phyloP scores from a whole-genome alignment of 2,797 vertebrate species.

The Pangasius larnaudii region DNA sequence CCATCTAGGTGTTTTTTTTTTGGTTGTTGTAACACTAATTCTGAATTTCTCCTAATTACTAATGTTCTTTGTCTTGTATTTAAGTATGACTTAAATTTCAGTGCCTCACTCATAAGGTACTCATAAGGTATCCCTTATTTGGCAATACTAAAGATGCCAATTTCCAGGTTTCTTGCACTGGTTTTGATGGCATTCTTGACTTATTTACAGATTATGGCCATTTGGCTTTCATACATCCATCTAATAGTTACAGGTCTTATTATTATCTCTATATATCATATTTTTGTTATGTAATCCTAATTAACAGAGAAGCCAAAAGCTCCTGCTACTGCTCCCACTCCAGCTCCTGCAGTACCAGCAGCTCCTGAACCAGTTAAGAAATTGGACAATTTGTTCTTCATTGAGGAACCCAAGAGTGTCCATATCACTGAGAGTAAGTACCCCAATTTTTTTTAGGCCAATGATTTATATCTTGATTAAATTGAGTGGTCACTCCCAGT shows the following conservation, averaged over 20 bases:
- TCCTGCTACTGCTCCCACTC: slow-evolving; percentile 52
- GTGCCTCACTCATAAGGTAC: neutral
- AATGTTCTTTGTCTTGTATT: neutral
- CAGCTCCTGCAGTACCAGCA: slow-evolving; percentile 77
- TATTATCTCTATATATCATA: neutral
- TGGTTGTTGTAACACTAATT: neutral
- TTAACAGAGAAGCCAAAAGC: slow-evolving; percentile 83
- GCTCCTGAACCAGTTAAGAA: slow-evolving; percentile 76
- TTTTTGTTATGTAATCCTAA: slow-evolving; percentile 35
- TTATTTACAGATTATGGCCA: neutral
- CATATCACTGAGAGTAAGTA: slow-evolving; percentile 90
- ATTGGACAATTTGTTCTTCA: slow-evolving; percentile 85
- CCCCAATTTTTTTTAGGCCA: neutral
- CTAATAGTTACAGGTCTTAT: neutral
- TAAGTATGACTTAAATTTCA: neutral
- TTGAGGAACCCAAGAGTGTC: slow-evolving; percentile 86
- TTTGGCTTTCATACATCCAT: neutral
- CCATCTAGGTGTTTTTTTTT: neutral
- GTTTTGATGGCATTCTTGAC: slow-evolving; percentile 11
- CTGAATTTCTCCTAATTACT: no score
- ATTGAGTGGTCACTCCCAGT: neutral
- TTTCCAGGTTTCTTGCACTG: neutral
- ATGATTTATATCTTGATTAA: neutral
- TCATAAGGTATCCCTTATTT: neutral
- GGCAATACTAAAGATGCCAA: neutral